Evolutionary conservation across 2,113 vertebrate genomes (phyloP).

Genomic region (Gnathonemus echidnorhynchus): DNA sequence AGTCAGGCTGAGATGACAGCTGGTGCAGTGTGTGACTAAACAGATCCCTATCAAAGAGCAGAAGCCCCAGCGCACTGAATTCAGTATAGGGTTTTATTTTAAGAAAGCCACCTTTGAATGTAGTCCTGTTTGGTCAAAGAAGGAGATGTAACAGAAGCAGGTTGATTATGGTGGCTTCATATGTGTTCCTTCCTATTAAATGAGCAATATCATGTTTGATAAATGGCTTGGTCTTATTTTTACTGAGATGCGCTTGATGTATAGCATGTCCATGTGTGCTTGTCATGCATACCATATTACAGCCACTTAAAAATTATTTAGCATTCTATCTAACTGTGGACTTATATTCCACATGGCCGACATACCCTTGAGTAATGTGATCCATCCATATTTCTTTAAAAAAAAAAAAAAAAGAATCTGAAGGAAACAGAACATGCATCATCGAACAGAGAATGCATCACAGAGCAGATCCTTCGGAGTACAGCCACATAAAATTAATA

Average conservation of each 20-base stretch:
- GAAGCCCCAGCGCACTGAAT: constrained; percentile 77
- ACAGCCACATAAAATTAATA: neutral
- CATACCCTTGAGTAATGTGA: constrained; percentile 9
- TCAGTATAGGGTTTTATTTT: constrained; percentile 60
- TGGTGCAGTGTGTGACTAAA: constrained; percentile 97
- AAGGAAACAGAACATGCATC: neutral
- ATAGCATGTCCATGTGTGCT: neutral
- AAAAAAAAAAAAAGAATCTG: neutral
- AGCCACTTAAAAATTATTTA: neutral
- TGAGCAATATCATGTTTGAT: neutral
- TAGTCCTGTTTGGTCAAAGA: constrained; percentile 21
- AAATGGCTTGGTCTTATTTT: neutral
- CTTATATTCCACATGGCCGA: neutral
- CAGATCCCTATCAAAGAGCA: constrained; percentile 94
- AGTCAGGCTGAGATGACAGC: constrained; percentile 98
- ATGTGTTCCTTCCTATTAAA: neutral
- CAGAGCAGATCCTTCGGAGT: neutral
- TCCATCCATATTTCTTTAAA: neutral
- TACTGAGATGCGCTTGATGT: neutral
- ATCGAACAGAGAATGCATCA: neutral
- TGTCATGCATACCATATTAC: neutral
- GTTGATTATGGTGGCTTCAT: constrained; percentile 12
- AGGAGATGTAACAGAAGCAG: constrained; percentile 14
- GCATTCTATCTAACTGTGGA: neutral
- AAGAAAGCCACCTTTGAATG: constrained; percentile 23